Evolutionary conservation across 2,113 vertebrate species (phyloP).

Genomic region (Machaerirhynchus nigripectus): DNA sequence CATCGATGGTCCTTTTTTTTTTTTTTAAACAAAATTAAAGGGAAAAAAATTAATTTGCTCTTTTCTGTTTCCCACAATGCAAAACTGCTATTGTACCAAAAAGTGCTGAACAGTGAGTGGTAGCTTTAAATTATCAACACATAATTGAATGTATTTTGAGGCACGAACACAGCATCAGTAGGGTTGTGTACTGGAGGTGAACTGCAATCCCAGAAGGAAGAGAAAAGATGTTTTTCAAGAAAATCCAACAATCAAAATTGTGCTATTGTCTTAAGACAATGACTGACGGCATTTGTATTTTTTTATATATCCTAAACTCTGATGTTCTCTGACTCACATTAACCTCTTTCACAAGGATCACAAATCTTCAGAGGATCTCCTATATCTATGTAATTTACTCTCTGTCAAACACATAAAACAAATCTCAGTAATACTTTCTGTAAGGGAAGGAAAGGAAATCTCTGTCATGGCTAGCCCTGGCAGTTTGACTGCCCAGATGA

Average conservation of each 20-base stretch:
- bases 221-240: not conserved
- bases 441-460: slow-evolving; percentile 51
- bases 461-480: slow-evolving; percentile 34
- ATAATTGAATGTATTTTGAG: not conserved
- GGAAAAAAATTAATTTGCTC: not conserved
- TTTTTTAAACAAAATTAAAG: not conserved
- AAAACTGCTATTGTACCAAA: not conserved
- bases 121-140: slow-evolving; percentile 17
- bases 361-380: slow-evolving; percentile 68
- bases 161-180: not conserved
- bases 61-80: not conserved
- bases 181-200: not conserved
- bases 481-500: slow-evolving; percentile 69
- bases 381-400: slow-evolving; percentile 68
- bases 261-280: slow-evolving; percentile 27
- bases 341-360: slow-evolving; percentile 62
- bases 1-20: not conserved
- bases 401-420: slow-evolving; percentile 69
- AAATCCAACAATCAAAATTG: slow-evolving; percentile 9
- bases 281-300: slow-evolving; percentile 50
- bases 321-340: slow-evolving; percentile 52
- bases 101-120: not conserved
- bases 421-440: slow-evolving; percentile 65
- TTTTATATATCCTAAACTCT: slow-evolving; percentile 24
- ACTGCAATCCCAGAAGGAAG: slow-evolving; percentile 19